Percentiles rank a stretch among this genome's conserved stretches.
Conservation (phyloP, 2,113 vertebrate genomes). For the Albula glossodonta region DNA sequence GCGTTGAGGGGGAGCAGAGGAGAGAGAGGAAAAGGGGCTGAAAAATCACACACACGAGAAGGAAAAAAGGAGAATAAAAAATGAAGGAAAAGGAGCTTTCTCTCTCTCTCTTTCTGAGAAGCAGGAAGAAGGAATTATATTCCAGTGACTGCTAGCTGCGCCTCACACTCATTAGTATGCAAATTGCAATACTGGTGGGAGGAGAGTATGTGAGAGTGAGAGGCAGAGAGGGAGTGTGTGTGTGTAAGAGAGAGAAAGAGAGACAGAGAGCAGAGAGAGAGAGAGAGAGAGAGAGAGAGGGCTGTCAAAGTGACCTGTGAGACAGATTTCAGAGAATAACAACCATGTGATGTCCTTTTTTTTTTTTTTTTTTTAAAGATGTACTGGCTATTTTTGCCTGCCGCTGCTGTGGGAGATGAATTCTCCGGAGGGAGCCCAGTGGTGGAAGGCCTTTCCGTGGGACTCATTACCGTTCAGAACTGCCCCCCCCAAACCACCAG, state of each 20-base stretch:
- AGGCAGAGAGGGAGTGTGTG: slow-evolving; percentile 56
- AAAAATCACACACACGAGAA: neutral
- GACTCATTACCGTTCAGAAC: slow-evolving; percentile 25
- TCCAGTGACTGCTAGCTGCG: slow-evolving; percentile 41
- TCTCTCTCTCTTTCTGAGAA: slow-evolving; percentile 26
- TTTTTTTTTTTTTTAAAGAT: slow-evolving; percentile 64
- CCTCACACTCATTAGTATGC: slow-evolving; percentile 60
- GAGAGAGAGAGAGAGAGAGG: slow-evolving; percentile 50
- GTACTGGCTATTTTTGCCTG: slow-evolving; percentile 54
- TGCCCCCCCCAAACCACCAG: neutral
- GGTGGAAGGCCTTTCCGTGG: slow-evolving; percentile 9
- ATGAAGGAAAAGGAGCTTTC: slow-evolving; percentile 48
- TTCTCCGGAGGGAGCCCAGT: neutral
- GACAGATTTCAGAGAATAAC: slow-evolving; percentile 74
- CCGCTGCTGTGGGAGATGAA: slow-evolving; percentile 12
- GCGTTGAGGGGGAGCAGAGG: neutral
- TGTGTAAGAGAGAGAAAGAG: slow-evolving; percentile 34
- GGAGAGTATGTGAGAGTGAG: slow-evolving; percentile 58
- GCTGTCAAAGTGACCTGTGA: slow-evolving; percentile 73
- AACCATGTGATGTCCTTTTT: slow-evolving; percentile 75
- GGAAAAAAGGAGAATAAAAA: slow-evolving; percentile 36
- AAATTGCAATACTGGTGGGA: slow-evolving; percentile 68
- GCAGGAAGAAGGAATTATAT: slow-evolving; percentile 58
- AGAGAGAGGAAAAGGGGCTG: neutral
- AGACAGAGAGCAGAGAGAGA: slow-evolving; percentile 27